Evolutionary conservation across 2,888 invertebrate species (phyloP), one percentile per base, ranked within the genome.

Genomic region (Acrocera orbiculus): DNA sequence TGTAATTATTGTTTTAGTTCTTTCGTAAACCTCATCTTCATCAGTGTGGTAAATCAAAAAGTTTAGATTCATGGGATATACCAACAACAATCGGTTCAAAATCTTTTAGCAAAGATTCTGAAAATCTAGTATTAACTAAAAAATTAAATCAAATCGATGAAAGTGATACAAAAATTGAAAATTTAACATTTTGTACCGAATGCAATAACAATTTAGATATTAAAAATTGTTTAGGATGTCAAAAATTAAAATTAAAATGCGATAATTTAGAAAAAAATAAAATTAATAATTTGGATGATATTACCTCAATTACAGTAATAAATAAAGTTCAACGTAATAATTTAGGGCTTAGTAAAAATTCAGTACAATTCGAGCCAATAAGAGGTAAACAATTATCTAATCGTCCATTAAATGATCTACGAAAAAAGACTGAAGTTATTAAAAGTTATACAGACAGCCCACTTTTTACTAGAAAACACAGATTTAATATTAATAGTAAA

Each of bases 11-110:
- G 4, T 3, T 4, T 22, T 14, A 54, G 45, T 54, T 55, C 33
- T 46, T 51, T 2, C 49, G 51, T 1, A 53, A 56, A 16, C 54
- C 57, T 8, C 57, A 56, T 40, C 45, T 60, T 10, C 51, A 54
- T 27, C 52, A 59, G 37, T 53, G 57, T 9, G 59, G 61, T 0
- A 60, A 60, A 54, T 85, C 85, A 0, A 76, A 76, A 46, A 86
- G 85, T 48, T 63, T 87, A 25, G 87, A 87, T 53, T 86, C 85
- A 0, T 80, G 82, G 47, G 85, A 85, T 52, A 65, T 85, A 46
- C 68, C 78, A 29, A 51, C 68, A 7, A 42, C 50, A 24, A n/a
- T n/a, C n/a, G n/a, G n/a, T n/a, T n/a, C n/a, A n/a, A n/a, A n/a
- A n/a, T n/a, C n/a, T n/a, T n/a, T n/a, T n/a, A n/a, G n/a, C n/a